A percentile compares a stretch with the other conserved stretches of the same genome.
Conservation (phyloP, 2,888 invertebrate genomes). For the Drosophila silvestris region DNA sequence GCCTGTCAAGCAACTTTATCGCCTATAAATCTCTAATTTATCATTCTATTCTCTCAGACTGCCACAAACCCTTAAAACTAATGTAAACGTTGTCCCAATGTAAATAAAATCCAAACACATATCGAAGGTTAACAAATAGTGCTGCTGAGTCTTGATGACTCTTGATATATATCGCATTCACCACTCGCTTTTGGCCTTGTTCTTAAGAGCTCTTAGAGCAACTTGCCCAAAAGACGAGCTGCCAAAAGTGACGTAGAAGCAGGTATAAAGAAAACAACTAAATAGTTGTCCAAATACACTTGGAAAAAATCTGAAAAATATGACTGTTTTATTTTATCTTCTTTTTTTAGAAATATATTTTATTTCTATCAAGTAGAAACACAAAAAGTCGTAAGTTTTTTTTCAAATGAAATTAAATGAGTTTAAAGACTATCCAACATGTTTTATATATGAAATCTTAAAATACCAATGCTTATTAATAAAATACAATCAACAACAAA, state of each 20-base stretch:
- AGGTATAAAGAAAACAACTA: slow-evolving; percentile 18
- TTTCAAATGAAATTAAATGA: not conserved
- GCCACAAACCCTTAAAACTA: not conserved
- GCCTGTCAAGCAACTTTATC: slow-evolving; percentile 3
- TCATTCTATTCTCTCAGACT: slow-evolving; percentile 2
- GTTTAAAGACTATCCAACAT: not conserved
- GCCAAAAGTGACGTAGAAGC: slow-evolving; percentile 15
- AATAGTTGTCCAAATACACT: slow-evolving; percentile 23
- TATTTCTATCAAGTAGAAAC: not conserved
- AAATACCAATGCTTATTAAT: not conserved
- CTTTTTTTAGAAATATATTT: not conserved
- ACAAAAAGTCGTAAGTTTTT: not conserved
- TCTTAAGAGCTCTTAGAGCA: slow-evolving; percentile 64
- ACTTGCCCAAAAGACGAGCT: slow-evolving; percentile 34
- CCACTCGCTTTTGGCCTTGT: slow-evolving; percentile 42
- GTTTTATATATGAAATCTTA: not conserved
- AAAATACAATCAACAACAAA: slow-evolving; percentile 32
- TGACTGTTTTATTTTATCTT: not conserved
- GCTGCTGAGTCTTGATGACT: slow-evolving; percentile 38
- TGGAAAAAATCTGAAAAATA: not conserved
- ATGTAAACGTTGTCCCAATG: slow-evolving; percentile 27
- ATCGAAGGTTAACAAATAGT: slow-evolving; percentile 67
- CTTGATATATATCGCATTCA: slow-evolving; percentile 34
- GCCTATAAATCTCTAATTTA: slow-evolving; percentile 4
- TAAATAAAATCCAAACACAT: slow-evolving; percentile 67